A percentile compares a stretch with the other conserved stretches of the same genome.
Evolutionary conservation across 1,140 invertebrate genomes (phyloP).

Genomic region (Druon quercuslanigerum): DNA sequence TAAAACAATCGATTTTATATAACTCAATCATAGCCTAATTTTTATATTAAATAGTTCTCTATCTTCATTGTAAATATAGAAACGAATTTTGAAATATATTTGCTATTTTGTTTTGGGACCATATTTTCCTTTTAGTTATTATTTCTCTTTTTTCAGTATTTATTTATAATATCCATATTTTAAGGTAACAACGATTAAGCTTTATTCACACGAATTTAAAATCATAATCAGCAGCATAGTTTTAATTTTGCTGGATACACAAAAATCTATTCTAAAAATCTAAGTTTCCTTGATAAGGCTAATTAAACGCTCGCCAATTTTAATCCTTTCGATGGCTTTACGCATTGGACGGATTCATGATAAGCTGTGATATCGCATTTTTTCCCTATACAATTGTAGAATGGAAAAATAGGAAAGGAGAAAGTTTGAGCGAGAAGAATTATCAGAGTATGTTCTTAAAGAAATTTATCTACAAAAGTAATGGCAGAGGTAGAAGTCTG

Average conservation of each 20-base stretch:
- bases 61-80: too few species aligned
- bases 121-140: too few species aligned
- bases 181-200: background rate
- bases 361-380: slow-evolving; percentile 49
- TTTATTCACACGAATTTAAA: background rate
- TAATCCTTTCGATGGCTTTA: slow-evolving; percentile 37
- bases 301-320: background rate
- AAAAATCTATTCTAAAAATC: slow-evolving; percentile 4
- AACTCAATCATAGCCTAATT: too few species aligned
- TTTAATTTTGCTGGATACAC: background rate
- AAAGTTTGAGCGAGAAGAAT: background rate
- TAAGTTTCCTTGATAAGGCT: slow-evolving; percentile 8
- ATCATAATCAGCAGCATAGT: slow-evolving; percentile 8
- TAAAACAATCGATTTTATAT: too few species aligned
- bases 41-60: too few species aligned
- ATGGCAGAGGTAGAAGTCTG: background rate
- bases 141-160: too few species aligned
- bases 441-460: background rate
- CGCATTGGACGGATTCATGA: slow-evolving; percentile 67
- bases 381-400: slow-evolving; percentile 1
- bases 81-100: too few species aligned
- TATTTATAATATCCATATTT: too few species aligned
- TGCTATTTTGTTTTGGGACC: too few species aligned
- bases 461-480: slow-evolving; percentile 20
- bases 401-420: background rate